Evolutionary conservation across 2,113 vertebrate genomes (phyloP).

Genomic region (Spizaetus ornatus): DNA sequence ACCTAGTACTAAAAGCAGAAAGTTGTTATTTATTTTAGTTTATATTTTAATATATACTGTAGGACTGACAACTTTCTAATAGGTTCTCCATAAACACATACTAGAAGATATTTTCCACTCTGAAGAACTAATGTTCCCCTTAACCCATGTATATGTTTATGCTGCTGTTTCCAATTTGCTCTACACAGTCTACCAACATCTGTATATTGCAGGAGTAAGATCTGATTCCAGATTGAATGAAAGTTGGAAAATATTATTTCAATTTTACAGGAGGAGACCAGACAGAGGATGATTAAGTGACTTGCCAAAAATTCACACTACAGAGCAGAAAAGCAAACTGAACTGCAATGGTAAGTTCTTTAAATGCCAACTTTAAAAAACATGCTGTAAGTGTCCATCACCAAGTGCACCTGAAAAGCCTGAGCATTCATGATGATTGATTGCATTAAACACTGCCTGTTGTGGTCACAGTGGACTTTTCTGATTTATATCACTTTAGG

Average conservation of each 20-base stretch:
- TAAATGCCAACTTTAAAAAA: not conserved
- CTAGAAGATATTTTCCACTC: not conserved
- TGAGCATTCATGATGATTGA: not conserved
- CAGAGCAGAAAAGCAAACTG: not conserved
- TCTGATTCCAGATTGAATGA: not conserved
- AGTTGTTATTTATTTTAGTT: not conserved
- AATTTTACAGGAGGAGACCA: not conserved
- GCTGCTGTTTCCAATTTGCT: not conserved
- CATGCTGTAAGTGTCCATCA: not conserved
- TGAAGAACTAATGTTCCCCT: not conserved
- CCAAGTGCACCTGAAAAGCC: not conserved
- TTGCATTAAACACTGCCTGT: not conserved
- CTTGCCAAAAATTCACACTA: not conserved
- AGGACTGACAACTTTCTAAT: not conserved
- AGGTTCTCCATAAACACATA: not conserved
- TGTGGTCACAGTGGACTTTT: not conserved
- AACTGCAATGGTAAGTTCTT: not conserved
- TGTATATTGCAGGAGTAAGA: not conserved
- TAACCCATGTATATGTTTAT: not conserved
- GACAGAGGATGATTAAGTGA: not conserved
- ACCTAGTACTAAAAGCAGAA: not conserved
- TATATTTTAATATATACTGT: not conserved
- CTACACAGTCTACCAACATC: not conserved
- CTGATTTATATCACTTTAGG: not conserved
- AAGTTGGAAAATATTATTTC: not conserved